Conservation (phyloP, 2,113 vertebrate species). For the Tretioscincus oriximinensis region DNA sequence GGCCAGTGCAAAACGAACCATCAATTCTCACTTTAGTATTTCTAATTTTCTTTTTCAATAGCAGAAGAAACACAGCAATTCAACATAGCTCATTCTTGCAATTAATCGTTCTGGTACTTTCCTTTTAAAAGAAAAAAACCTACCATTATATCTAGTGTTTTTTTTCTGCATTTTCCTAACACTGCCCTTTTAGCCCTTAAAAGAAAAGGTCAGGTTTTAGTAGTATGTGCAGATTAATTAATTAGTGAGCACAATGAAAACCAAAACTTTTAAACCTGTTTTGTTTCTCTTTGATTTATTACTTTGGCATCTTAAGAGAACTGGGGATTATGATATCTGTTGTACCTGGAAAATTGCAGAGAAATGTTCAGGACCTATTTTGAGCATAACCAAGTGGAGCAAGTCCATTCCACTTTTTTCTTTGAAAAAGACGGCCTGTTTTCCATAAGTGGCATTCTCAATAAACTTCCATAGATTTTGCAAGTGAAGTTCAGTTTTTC, state of each 20-base stretch:
- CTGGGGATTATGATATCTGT: background rate
- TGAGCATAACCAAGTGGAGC: background rate
- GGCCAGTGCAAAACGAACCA: no score
- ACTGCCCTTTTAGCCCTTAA: background rate
- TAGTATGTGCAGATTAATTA: background rate
- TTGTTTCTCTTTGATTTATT: background rate
- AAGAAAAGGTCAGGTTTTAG: background rate
- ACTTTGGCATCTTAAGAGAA: background rate
- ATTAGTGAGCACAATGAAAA: background rate
- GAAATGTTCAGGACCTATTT: background rate
- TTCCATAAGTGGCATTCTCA: constrained; percentile 60
- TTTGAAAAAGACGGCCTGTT: constrained; percentile 63
- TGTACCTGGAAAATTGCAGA: background rate
- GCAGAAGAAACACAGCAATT: background rate
- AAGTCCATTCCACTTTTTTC: constrained; percentile 41
- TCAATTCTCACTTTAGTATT: background rate
- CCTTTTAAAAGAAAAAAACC: background rate
- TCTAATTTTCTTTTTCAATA: background rate
- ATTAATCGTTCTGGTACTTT: background rate
- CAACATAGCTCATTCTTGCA: background rate
- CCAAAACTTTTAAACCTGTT: background rate
- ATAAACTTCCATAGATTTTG: constrained; percentile 56
- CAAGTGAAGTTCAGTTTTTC: constrained; percentile 41
- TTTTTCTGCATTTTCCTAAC: background rate
- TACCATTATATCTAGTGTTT: background rate